Conservation (phyloP, 2,113 vertebrate genomes). For the Siniperca chuatsi region DNA sequence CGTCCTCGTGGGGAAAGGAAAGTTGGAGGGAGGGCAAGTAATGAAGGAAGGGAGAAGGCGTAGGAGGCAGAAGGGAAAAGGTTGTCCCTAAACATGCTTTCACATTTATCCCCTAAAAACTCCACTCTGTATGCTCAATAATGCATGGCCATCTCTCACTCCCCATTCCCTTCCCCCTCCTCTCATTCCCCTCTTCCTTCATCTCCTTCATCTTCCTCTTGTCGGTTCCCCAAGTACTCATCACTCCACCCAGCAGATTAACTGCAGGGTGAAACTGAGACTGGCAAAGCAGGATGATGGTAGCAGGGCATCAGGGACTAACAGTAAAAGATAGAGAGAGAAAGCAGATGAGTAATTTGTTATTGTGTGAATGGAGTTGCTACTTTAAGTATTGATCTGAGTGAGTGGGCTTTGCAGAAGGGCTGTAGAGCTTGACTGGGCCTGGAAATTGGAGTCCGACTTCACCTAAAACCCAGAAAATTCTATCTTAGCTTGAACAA, state of each 20-base stretch:
- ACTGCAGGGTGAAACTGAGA: constrained; percentile 76
- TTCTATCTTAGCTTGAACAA: constrained; percentile 41
- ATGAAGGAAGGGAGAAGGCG: constrained; percentile 60
- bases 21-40: constrained; percentile 71
- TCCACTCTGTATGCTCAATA: constrained; percentile 82
- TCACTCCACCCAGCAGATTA: constrained; percentile 76
- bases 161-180: constrained; percentile 38
- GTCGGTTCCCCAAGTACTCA: constrained; percentile 69
- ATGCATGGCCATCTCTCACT: constrained; percentile 76
- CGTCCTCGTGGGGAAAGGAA: constrained; percentile 66
- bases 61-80: constrained; percentile 69
- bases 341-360: constrained; percentile 69
- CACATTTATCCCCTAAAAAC: constrained; percentile 83
- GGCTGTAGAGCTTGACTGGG: constrained; percentile 48
- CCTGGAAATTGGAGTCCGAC: constrained; percentile 52
- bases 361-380: constrained; percentile 65
- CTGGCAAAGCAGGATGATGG: constrained; percentile 61
- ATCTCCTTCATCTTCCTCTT: constrained; percentile 71
- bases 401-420: constrained; percentile 52
- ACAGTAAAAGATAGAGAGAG: constrained; percentile 41
- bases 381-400: constrained; percentile 66
- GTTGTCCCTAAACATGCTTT: constrained; percentile 83
- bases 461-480: constrained; percentile 21
- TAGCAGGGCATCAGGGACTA: constrained; percentile 62
- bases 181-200: constrained; percentile 61